A percentile compares a stretch with the other conserved stretches of the same genome.
These are phyloP conservation scores for Anguilla megastoma DNA, from an alignment of 2,797 vertebrate species.

Conservation along the genomic window DNA sequence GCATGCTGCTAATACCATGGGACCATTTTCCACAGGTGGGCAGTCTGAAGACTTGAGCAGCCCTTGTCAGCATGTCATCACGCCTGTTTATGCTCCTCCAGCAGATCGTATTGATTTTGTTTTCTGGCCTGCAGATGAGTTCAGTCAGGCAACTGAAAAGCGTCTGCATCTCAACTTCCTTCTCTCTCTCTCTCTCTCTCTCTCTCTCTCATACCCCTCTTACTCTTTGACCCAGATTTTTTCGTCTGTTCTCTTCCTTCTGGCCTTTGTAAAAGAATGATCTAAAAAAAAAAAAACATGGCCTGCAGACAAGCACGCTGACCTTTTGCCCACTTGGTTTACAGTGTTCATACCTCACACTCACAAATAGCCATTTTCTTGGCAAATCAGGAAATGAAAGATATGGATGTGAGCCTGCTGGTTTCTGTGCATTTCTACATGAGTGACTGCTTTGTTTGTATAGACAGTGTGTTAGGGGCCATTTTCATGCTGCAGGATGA, in stretches of 20 bases:
- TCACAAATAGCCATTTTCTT: background rate
- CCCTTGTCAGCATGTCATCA: background rate
- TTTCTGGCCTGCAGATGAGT: background rate
- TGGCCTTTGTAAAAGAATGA: conserved; percentile 31
- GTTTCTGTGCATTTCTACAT: background rate
- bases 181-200: background rate
- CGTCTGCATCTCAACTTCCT: background rate
- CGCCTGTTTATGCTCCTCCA: background rate
- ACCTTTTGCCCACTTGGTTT: background rate
- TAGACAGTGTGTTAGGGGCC: background rate
- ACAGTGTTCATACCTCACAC: conserved; percentile 17
- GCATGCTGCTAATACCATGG: background rate
- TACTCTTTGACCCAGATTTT: conserved; percentile 26
- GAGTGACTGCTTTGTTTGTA: background rate
- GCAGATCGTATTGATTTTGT: background rate
- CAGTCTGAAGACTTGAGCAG: background rate
- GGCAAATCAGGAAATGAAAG: background rate
- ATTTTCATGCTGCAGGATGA: background rate
- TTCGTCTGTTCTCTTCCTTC: background rate
- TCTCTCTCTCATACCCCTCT: background rate
- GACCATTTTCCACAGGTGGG: background rate
- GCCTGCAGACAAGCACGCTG: background rate
- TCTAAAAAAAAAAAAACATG: conserved; percentile 9
- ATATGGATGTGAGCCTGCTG: background rate
- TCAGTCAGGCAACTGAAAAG: background rate